phyloP scores from a whole-genome alignment of 2,113 vertebrate genomes.

The Camarhynchus parvulus region DNA sequence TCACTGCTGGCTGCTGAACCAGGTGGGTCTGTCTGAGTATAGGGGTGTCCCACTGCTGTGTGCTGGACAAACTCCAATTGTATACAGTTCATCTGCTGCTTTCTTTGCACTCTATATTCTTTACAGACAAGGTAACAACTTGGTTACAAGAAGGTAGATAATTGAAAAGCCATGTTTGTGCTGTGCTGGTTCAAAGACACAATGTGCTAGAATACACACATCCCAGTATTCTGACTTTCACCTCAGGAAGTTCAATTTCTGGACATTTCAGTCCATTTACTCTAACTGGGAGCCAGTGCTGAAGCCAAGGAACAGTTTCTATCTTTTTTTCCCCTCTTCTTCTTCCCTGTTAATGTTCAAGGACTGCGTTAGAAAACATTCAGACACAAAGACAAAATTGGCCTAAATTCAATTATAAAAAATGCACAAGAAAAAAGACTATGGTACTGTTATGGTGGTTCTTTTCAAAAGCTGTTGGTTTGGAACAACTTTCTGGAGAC shows the following conservation, averaged over 20 bases:
- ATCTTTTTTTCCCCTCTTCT: background rate
- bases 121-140: background rate
- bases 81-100: background rate
- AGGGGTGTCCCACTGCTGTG: background rate
- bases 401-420: background rate
- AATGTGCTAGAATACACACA: background rate
- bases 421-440: background rate
- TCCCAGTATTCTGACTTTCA: background rate
- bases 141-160: background rate
- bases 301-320: background rate
- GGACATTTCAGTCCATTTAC: background rate
- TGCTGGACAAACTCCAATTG: background rate
- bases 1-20: background rate
- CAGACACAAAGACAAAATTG: background rate
- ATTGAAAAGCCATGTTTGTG: background rate
- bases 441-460: background rate
- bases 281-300: background rate
- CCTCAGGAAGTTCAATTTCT: background rate
- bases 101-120: background rate
- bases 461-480: background rate
- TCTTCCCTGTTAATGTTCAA: background rate
- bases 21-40: background rate
- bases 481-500: background rate
- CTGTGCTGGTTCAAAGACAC: background rate
- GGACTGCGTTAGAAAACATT: background rate